Evolutionary conservation across 1,140 invertebrate species (phyloP).

Genomic region (Heliconius nattereri): DNA sequence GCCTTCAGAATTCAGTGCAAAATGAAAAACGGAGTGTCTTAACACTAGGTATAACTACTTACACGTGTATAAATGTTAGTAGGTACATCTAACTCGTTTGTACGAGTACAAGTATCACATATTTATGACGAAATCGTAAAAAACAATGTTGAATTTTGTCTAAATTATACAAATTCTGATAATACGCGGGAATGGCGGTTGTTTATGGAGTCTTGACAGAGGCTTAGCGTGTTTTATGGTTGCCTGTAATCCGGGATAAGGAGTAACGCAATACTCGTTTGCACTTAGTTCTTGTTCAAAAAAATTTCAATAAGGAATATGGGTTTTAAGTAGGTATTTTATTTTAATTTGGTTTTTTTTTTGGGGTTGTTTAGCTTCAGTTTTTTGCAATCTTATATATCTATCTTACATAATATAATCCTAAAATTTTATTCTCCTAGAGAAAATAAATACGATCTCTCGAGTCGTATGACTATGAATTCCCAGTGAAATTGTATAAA

Average conservation of each 20-base stretch:
- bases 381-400: no score
- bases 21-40: no score
- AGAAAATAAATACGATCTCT: constrained; percentile 14
- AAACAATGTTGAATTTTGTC: constrained; percentile 4
- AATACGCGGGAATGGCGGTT: constrained; percentile 36
- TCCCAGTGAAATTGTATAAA: constrained; percentile 22
- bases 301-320: constrained; percentile 21
- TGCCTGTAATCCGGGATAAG: constrained; percentile 48
- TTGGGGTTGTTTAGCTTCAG: background rate
- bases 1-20: no score
- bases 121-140: constrained; percentile 6
- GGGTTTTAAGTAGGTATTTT: background rate
- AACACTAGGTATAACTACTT: no score
- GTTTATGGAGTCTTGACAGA: constrained; percentile 45
- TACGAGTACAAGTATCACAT: background rate
- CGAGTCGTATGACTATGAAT: constrained; percentile 4
- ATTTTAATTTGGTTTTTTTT: background rate
- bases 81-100: background rate
- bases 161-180: constrained; percentile 22
- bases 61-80: background rate
- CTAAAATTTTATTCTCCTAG: background rate
- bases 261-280: constrained; percentile 40
- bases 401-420: background rate
- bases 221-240: constrained; percentile 51
- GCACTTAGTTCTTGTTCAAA: constrained; percentile 36